Evolutionary conservation across 2,888 invertebrate species (phyloP), one percentile per base, ranked within the genome.

Genomic region (Doris montereyensis): DNA sequence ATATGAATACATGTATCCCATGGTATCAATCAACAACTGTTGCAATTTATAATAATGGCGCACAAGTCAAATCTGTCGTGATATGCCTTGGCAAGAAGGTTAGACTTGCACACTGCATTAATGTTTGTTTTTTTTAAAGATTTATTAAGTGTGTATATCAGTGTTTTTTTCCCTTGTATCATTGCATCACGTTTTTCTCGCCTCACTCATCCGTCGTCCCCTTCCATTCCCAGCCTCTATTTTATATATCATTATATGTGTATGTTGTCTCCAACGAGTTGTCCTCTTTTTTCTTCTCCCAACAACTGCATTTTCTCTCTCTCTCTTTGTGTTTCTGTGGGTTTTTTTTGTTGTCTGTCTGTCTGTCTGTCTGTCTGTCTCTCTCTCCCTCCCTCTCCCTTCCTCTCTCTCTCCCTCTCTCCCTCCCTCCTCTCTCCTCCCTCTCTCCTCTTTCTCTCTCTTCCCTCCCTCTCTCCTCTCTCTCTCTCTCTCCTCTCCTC

Each of bases 391-490:
- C 52, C 17, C 52, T 41, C 52, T 41, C 52, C 17, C 52, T 41
- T 17, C 17, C 52, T 41, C 52, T 41, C 52, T 41, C 52, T 41
- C 52, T 41, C 52, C 17, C 52, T 41, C 52, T 41, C 52, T 41
- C 52, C 17, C 52, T 41, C 52, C 17, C 52, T 41, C 52, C 17
- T 17, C 17, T 17, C 17, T 17, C 17, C 52, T 41, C 52, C 17
- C 52, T 41, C 52, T 41, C 52, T 41, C 52, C 52, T 41, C 52
- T 41, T 17, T 41, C 52, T 41, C 52, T 41, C 52, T 41, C 52
- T 41, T 28, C 67, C 10, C 28, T 24, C 67, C 58, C 24, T 74
- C 32, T 75, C 60, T 5, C 32, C 28, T 65, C 67, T 65, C 67
- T 3, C 67, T 3, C 21, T 65, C 4, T 21, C 24, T 65, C 26